Conservation (phyloP, 1,140 invertebrate genomes). For the Atta colombica region DNA sequence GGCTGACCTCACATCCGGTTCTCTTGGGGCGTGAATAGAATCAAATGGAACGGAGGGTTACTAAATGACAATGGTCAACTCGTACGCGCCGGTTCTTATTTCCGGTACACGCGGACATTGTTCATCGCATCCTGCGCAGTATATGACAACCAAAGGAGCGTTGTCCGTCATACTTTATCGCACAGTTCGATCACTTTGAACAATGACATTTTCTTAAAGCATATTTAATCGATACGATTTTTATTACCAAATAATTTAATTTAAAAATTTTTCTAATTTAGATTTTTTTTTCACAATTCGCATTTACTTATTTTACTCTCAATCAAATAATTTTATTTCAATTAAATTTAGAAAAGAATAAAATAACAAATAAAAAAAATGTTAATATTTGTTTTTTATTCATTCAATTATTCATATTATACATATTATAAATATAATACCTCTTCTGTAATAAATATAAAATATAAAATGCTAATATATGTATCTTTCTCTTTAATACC, state of each 20-base stretch:
- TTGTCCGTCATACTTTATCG: background rate
- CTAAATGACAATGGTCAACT: conserved; percentile 78
- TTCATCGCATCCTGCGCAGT: conserved; percentile 64
- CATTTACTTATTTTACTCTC: background rate
- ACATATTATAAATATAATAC: background rate
- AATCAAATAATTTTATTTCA: background rate
- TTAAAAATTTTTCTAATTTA: background rate
- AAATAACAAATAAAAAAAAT: background rate
- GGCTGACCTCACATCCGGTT: conserved; percentile 77
- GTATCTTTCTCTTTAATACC: no score
- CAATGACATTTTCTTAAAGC: background rate
- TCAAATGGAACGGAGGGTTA: conserved; percentile 76
- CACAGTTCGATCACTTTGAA: background rate
- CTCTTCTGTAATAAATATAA: background rate
- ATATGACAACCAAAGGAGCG: conserved; percentile 23
- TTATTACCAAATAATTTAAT: background rate
- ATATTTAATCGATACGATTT: background rate
- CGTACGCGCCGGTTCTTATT: conserved; percentile 78
- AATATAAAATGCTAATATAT: background rate
- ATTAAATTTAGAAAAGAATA: background rate
- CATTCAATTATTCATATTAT: background rate
- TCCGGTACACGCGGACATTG: conserved; percentile 77
- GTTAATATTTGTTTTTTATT: background rate
- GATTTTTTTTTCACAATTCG: no score
- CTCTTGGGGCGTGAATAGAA: conserved; percentile 75